Evolutionary conservation across 2,888 invertebrate species (phyloP).

Genomic region (Rotaria magnacalcarata): DNA sequence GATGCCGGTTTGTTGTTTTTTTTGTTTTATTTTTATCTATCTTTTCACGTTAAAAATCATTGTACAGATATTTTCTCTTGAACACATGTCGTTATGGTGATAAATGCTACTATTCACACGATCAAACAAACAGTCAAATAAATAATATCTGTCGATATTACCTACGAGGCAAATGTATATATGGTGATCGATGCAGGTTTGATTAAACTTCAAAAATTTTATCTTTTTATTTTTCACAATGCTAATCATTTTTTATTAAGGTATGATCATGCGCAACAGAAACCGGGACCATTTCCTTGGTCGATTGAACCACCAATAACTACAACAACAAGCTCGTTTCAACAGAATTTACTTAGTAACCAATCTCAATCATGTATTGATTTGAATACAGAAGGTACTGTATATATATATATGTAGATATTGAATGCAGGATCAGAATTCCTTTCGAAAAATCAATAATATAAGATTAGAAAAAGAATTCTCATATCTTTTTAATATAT

Average conservation of each 20-base stretch:
- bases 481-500: no score
- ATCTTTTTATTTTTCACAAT: background rate
- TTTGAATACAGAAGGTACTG: background rate
- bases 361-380: background rate
- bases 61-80: conserved; percentile 57
- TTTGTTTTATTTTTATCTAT: no score
- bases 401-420: no score
- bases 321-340: background rate
- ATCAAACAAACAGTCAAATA: conserved; percentile 51
- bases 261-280: conserved; percentile 54
- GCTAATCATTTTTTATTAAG: conserved; percentile 48
- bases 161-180: conserved; percentile 57
- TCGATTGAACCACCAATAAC: background rate
- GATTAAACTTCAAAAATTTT: background rate
- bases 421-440: no score
- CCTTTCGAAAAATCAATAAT: no score
- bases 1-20: background rate
- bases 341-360: background rate
- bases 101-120: conserved; percentile 59
- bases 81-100: conserved; percentile 58
- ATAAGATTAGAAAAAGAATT: no score
- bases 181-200: conserved; percentile 55
- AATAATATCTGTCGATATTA: conserved; percentile 58
- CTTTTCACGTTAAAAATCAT: background rate
- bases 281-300: conserved; percentile 35